Conservation (phyloP, 2,113 vertebrate species). For the Perccottus glenii region DNA sequence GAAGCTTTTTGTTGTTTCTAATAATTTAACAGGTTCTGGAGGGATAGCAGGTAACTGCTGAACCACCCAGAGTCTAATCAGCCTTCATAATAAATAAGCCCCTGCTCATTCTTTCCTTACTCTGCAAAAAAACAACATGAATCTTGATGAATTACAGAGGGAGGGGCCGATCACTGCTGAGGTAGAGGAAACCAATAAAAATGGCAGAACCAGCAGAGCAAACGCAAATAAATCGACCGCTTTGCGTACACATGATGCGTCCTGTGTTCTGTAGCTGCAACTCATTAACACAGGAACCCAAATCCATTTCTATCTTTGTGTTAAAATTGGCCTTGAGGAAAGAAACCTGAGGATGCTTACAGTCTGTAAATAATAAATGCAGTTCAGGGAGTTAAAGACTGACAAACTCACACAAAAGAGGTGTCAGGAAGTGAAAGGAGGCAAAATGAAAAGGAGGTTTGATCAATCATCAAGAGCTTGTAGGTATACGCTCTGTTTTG, state of each 20-base stretch:
- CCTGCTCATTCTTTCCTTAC: conserved; percentile 22
- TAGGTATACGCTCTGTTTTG: not conserved
- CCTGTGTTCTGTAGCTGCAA: conserved; percentile 17
- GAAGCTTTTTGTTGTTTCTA: conserved; percentile 33
- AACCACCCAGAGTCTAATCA: conserved; percentile 45
- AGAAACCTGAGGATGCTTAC: conserved; percentile 37
- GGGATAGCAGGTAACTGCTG: conserved; percentile 12
- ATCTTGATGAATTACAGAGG: conserved; percentile 42
- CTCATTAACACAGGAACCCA: conserved; percentile 41
- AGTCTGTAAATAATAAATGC: conserved; percentile 64
- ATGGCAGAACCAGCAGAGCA: conserved; percentile 11
- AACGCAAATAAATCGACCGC: conserved; percentile 28
- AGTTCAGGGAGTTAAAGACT: conserved; percentile 42
- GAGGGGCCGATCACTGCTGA: too few relatives aligned
- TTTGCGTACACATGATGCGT: conserved; percentile 4
- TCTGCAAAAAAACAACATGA: conserved; percentile 31
- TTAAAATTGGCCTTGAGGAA: conserved; percentile 28
- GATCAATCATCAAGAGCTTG: conserved; percentile 31
- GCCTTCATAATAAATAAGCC: conserved; percentile 56
- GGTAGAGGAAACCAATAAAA: conserved; percentile 20
- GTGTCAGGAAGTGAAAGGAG: conserved; percentile 26
- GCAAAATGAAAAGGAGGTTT: conserved; percentile 34
- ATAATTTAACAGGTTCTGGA: conserved; percentile 39
- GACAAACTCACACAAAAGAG: conserved; percentile 23
- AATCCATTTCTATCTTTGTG: conserved; percentile 25